Base-by-base conservation (phyloP, 1,140 invertebrate species). In the Halyomorpha halys region DNA sequence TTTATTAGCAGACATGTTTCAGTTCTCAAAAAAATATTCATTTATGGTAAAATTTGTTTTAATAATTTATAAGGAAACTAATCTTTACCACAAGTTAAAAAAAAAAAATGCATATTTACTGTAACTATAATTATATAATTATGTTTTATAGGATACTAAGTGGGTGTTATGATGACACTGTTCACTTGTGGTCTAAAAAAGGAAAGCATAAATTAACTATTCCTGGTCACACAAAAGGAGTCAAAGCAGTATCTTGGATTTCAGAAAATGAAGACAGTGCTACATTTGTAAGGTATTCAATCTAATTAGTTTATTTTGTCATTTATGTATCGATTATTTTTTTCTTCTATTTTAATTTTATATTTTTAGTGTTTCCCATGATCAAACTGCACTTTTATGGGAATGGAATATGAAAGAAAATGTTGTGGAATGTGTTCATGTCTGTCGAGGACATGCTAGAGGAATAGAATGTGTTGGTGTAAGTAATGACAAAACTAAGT, bases 101-200 rank as follows among this genome's bases (percentile, higher is more conserved):
- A n/a, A n/a, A n/a, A n/a, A n/a, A n/a, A n/a, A n/a, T n/a, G n/a
- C n/a, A n/a, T 30, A 30, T 30, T 47, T 47, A 5, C 45, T 5
- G 45, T 15, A 47, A 3, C 3, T 47, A 16, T 47, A 11, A 45
- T 62, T 2, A 45, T 3, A n/a, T 69, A n/a, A n/a, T n/a, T n/a
- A 63, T 64, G 62, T 71, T 61, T 68, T 72, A 54, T 71, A 91
- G 89, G 86, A 91, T 97, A 66, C 72, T 97, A 13, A 89, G 89
- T 63, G 94, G 94, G n/a, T 91, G 91, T 76, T 98, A 97, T 79
- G 95, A 98, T 74, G 89, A 91, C 73, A 91, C 90, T 45, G 72
- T 97, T 18, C 88, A 93, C 69, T 80, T 98, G 63, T 97, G 92
- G 92, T 88, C 83, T 16, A 79, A 78, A 8, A 87, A 89, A 77